These are phyloP conservation scores for Psylliodes chrysocephalus DNA, from an alignment of 2,888 invertebrate genomes.

Conservation along the genomic window DNA sequence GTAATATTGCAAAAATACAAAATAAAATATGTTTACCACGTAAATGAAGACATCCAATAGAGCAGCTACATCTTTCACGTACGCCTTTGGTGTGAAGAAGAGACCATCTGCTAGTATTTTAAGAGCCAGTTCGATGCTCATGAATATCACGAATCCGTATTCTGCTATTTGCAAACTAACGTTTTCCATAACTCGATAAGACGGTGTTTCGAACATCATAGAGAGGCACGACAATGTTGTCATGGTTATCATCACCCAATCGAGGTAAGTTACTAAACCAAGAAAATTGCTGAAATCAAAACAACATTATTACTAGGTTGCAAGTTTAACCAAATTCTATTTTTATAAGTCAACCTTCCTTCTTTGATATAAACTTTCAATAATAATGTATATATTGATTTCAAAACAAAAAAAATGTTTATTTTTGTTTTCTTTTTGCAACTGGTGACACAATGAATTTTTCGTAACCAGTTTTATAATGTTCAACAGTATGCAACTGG, in stretches of 20 bases:
- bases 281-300: slow-evolving; percentile 84
- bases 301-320: too few species aligned
- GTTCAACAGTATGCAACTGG: too few species aligned
- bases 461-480: too few species aligned
- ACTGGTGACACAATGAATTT: too few species aligned
- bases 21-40: slow-evolving; percentile 68
- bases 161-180: slow-evolving; percentile 94
- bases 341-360: too few species aligned
- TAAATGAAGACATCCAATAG: slow-evolving; percentile 98
- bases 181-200: slow-evolving; percentile 92
- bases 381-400: too few species aligned
- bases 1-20: too few species aligned
- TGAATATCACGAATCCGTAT: slow-evolving; percentile 96
- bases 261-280: slow-evolving; percentile 97
- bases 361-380: too few species aligned
- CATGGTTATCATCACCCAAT: slow-evolving; percentile 99
- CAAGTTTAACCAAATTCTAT: too few species aligned
- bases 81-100: slow-evolving; percentile 98
- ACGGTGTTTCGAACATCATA: slow-evolving; percentile 99
- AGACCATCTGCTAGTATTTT: slow-evolving; percentile 98
- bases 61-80: slow-evolving; percentile 97
- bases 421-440: too few species aligned
- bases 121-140: slow-evolving; percentile 95
- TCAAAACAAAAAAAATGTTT: too few species aligned
- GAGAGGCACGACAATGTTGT: slow-evolving; percentile 97